Evolutionary conservation across 2,888 invertebrate species (phyloP).

Genomic region (Chironomus tentans): DNA sequence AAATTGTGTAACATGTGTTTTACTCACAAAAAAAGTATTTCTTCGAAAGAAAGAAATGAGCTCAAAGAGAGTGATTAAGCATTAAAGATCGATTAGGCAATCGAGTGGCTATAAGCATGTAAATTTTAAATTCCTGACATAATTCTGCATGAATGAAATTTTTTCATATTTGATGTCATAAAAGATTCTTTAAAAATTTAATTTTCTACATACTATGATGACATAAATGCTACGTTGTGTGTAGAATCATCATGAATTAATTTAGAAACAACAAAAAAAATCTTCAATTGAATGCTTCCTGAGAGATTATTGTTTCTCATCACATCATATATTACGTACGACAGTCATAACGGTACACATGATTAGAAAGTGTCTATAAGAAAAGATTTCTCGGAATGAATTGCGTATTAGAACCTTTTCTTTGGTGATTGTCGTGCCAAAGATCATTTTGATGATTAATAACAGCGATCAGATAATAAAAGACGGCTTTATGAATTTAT

Average conservation of each 20-base stretch:
- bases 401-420: too few relatives aligned
- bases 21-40: background rate
- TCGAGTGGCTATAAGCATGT: background rate
- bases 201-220: background rate
- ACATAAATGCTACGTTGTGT: background rate
- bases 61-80: background rate
- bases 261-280: constrained; percentile 9
- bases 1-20: constrained; percentile 1
- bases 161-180: too few relatives aligned
- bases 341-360: too few relatives aligned
- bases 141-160: too few relatives aligned
- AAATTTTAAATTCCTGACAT: background rate
- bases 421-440: too few relatives aligned
- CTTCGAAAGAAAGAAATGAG: background rate
- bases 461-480: too few relatives aligned
- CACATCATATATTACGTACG: too few relatives aligned
- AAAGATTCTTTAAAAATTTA: background rate
- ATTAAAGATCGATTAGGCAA: background rate
- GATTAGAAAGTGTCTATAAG: too few relatives aligned
- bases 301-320: background rate
- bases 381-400: too few relatives aligned
- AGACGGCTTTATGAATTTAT: too few relatives aligned
- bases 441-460: too few relatives aligned
- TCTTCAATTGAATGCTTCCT: constrained; percentile 28
- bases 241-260: constrained; percentile 12